Percentiles rank a stretch among this genome's conserved stretches.
Conservation (phyloP, 2,888 invertebrate species). For the Tipula vernalis region DNA sequence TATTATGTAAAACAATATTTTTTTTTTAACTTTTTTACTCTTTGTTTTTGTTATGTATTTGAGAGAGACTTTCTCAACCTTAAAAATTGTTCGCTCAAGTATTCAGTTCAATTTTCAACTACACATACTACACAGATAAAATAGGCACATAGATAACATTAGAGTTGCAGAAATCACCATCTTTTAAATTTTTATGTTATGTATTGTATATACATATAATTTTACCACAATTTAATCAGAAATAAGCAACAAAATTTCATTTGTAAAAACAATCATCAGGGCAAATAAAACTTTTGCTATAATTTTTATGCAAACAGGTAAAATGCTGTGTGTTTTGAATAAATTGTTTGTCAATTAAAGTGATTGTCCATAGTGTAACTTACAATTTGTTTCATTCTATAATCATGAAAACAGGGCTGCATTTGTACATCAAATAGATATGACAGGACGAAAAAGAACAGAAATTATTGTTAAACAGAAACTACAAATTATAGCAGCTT, state of each 20-base stretch:
- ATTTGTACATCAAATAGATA: neutral
- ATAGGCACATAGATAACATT: neutral
- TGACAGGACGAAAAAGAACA: neutral
- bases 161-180: neutral
- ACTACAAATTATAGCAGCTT: neutral
- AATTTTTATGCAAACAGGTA: too few relatives aligned
- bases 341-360: neutral
- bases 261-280: too few relatives aligned
- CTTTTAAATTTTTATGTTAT: neutral
- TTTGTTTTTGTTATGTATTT: too few relatives aligned
- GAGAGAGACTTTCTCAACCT: too few relatives aligned
- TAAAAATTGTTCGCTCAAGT: too few relatives aligned
- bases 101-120: neutral
- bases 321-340: neutral
- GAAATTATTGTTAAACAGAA: neutral
- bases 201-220: too few relatives aligned
- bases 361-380: neutral
- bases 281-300: too few relatives aligned
- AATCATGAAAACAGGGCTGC: neutral
- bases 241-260: neutral
- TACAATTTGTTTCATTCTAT: neutral
- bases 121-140: neutral
- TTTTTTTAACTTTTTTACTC: too few relatives aligned
- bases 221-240: neutral
- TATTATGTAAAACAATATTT: too few relatives aligned